These are phyloP conservation scores for Schizopygopsis pylzovi DNA, from an alignment of 2,797 vertebrate species.

Conservation along the genomic window DNA sequence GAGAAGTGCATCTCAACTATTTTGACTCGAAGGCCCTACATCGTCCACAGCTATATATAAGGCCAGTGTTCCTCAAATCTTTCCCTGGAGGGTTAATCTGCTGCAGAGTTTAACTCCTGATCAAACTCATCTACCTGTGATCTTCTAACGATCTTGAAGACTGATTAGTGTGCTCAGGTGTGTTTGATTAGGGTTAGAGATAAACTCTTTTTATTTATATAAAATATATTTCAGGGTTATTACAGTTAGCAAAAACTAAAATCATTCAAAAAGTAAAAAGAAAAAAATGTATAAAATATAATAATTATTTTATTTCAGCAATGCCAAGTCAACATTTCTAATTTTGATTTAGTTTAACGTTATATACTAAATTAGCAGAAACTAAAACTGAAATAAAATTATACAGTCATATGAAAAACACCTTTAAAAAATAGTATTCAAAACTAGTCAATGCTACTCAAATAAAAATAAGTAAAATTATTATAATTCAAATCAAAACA, in stretches of 20 bases:
- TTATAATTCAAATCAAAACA: not conserved
- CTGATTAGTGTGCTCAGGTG: too few relatives aligned
- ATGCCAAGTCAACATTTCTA: not conserved
- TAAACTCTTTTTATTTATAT: too few relatives aligned
- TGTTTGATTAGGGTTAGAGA: too few relatives aligned
- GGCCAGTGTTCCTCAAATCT: too few relatives aligned
- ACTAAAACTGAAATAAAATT: not conserved
- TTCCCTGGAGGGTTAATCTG: too few relatives aligned
- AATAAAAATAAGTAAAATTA: not conserved
- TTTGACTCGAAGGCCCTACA: not conserved
- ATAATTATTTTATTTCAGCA: too few relatives aligned
- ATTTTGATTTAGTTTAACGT: not conserved
- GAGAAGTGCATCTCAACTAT: not conserved
- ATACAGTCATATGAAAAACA: not conserved
- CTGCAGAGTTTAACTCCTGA: too few relatives aligned
- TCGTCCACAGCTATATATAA: not conserved
- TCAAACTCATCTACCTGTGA: too few relatives aligned
- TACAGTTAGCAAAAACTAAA: not conserved
- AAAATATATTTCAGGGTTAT: not conserved
- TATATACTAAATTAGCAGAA: too few relatives aligned
- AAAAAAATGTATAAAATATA: too few relatives aligned
- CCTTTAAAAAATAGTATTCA: not conserved
- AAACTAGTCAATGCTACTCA: not conserved
- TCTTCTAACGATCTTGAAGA: too few relatives aligned
- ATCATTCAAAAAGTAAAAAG: too few relatives aligned